Base-by-base conservation (phyloP, 1,140 invertebrate genomes). In the Palaemon carinicauda region DNA sequence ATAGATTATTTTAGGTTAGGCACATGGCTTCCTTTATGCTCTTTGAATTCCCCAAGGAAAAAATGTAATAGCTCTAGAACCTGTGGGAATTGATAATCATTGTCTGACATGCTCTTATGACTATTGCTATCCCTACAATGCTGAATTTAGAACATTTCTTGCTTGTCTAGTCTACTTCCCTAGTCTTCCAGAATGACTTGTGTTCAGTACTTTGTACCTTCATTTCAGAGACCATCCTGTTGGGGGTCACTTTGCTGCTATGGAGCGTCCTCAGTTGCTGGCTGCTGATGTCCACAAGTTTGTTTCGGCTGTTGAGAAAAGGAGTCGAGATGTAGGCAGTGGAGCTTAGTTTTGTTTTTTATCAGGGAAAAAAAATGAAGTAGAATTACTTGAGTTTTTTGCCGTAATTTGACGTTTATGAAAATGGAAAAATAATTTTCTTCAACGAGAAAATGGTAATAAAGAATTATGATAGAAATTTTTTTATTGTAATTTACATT, bases 231-330 rank as follows among this genome's bases (percentile, higher is more conserved):
- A 78, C n/a, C 82, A 69, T 14, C 73, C 73, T 29, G 75, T 21
- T 17, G 96, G 96, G 2, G 97, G 97, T 2, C 97, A 98, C 91
- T 98, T 98, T 90, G 95, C 95, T 12, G 96, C 95, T 0, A 93
- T 97, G 86, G 95, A 98, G 90, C 93, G 94, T 71, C 96, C 96
- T 0, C 90, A 94, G 89, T 89, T 94, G 12, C 89, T 97, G 0
- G 93, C 95, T 9, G 92, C 94, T 17, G 96, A 97, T 80, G 29
- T 92, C 10, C 90, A 89, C 50, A n/a, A 87, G 21, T 91, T 91
- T 88, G 90, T 92, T 3, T 83, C 54, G 24, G 78, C 87, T 27
- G 81, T 90, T n/a, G 74, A 78, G 54, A 60, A 65, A n/a, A 53
- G 69, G 33, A 21, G n/a, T n/a, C n/a, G n/a, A n/a, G n/a, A 65